These are phyloP conservation scores for Sula dactylatra DNA, from an alignment of 2,113 vertebrate genomes.

Conservation along the genomic window DNA sequence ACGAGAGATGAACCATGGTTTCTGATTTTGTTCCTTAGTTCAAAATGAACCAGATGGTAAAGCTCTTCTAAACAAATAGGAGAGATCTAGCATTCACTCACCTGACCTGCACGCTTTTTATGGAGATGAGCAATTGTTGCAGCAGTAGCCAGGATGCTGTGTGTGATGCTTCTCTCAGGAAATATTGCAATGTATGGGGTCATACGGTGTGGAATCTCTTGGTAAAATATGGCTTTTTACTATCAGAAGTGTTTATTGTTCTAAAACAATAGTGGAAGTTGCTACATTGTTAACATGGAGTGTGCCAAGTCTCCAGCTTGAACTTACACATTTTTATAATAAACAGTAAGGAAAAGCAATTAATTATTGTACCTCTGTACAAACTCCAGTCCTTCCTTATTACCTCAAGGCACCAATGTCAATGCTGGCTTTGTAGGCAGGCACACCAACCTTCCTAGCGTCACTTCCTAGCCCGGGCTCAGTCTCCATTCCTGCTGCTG, in stretches of 20 bases:
- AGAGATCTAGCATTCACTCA: neutral
- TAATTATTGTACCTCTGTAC: neutral
- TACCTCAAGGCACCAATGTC: neutral
- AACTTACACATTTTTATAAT: neutral
- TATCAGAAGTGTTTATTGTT: neutral
- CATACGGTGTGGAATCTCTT: neutral
- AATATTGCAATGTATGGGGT: neutral
- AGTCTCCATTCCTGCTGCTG: neutral
- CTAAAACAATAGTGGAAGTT: neutral
- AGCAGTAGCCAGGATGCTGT: neutral
- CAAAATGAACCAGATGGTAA: neutral
- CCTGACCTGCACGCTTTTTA: neutral
- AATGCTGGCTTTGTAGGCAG: neutral
- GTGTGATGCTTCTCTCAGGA: neutral
- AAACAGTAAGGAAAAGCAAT: neutral
- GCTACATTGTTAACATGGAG: neutral
- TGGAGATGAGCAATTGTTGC: neutral
- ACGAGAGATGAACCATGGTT: neutral
- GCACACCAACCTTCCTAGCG: neutral
- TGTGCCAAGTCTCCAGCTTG: neutral
- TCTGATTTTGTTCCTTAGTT: neutral
- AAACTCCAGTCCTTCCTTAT: neutral
- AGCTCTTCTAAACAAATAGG: neutral
- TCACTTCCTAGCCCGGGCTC: neutral
- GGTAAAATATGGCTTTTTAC: neutral